These are phyloP conservation scores for Castor canadensis DNA, from an alignment of 2,113 vertebrate genomes.

Conservation along the genomic window DNA sequence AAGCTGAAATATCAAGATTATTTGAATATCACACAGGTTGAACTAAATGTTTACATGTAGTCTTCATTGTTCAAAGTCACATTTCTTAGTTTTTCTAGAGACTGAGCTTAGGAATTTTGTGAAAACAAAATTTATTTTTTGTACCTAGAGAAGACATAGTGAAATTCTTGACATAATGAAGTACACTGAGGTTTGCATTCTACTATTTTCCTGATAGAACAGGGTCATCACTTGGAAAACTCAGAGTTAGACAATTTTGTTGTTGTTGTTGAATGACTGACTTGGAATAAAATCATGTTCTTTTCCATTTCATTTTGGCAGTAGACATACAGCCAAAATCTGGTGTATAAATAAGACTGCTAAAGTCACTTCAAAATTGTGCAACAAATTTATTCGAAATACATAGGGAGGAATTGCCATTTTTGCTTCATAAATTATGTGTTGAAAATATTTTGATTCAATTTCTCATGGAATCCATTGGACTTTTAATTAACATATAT, in stretches of 20 bases:
- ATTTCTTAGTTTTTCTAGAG: not conserved
- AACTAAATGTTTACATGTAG: not conserved
- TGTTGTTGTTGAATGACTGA: not conserved
- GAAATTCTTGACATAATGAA: not conserved
- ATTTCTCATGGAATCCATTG: not conserved
- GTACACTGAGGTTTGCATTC: not conserved
- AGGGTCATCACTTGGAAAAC: not conserved
- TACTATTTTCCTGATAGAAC: not conserved
- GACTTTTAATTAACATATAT: no score
- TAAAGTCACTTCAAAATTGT: not conserved
- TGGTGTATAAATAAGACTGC: not conserved
- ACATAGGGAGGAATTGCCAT: not conserved
- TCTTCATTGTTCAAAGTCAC: not conserved
- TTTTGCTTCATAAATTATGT: not conserved
- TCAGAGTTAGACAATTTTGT: not conserved
- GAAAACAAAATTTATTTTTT: not conserved
- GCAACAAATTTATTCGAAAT: not conserved
- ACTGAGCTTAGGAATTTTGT: not conserved
- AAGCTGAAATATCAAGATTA: not conserved
- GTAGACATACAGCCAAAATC: not conserved
- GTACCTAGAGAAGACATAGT: not conserved
- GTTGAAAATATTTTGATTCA: not conserved
- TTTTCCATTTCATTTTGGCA: not conserved
- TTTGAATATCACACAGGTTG: not conserved
- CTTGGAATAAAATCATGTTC: not conserved